Evolutionary conservation across 1,140 invertebrate genomes (phyloP), one percentile per base, ranked within the genome.

Genomic region (Laupala kohalensis): DNA sequence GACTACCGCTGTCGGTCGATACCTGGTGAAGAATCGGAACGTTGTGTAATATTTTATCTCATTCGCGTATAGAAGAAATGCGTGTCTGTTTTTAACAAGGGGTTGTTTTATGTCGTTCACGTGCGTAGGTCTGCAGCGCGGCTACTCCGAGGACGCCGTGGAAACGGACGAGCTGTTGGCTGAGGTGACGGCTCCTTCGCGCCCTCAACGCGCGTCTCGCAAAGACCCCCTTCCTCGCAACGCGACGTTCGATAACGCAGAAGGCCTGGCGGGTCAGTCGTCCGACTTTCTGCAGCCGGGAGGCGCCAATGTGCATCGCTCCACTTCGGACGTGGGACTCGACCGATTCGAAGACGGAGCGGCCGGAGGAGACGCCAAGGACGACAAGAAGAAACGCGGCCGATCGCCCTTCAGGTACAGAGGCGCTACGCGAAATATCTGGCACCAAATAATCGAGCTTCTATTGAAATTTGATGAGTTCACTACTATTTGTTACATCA

Each of bases 331-430:
- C 73, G 79, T 87, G 0, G 89, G 93, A 75, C 85, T 91, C 79
- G 84, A 88, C 25, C 83, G 86, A 25, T 88, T 89, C 74, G 84
- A 83, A 66, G 83, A 85, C n/a, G 67, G 63, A 67, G 71, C 6
- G 71, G 70, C 65, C 66, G 76, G 69, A 29, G 75, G 75, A 29
- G 75, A 77, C 69, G 72, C 73, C 6, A 81, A 80, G 71, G 89
- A 93, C 29, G 90, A 93, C 70, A 92, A 94, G 76, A 95, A 95
- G 77, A 90, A 91, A 78, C 82, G 94, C 19, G 93, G 93, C 64
- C 86, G 92, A 76, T 95, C 93, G 37, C 94, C 94, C 25, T 96
- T 96, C 81, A 91, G 92, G 90, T 94, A 83, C 84, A n/a, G n/a
- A n/a, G n/a, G n/a, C n/a, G n/a, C n/a, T n/a, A n/a, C n/a, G n/a